phyloP scores from a whole-genome alignment of 1,140 invertebrate species.

The Ostrea denselamellosa region DNA sequence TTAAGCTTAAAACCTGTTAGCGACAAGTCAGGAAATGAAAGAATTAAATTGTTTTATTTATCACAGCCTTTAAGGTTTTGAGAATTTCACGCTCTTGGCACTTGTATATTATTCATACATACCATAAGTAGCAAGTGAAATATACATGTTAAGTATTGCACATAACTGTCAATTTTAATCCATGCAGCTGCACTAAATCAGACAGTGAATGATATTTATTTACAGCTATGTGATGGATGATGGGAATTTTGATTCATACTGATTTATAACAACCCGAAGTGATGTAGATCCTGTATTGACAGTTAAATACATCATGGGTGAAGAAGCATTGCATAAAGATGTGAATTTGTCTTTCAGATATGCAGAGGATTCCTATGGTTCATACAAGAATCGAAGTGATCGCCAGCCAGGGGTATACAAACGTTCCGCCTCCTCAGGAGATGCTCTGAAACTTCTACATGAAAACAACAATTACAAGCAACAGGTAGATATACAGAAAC shows the following conservation, averaged over 20 bases:
- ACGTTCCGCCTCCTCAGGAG: slow-evolving; percentile 65
- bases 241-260: slow-evolving; percentile 10
- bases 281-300: neutral
- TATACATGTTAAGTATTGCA: neutral
- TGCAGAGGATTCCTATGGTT: slow-evolving; percentile 72
- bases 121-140: neutral
- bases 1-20: too few relatives aligned
- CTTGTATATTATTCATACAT: neutral
- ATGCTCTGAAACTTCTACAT: slow-evolving; percentile 52
- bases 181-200: slow-evolving; percentile 30
- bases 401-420: slow-evolving; percentile 68
- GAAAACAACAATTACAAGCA: slow-evolving; percentile 54
- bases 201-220: slow-evolving; percentile 17
- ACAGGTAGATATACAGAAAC: slow-evolving; percentile 56
- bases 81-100: neutral
- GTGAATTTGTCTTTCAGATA: slow-evolving; percentile 63
- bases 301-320: neutral
- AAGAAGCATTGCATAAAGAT: neutral
- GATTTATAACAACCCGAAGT: neutral
- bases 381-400: slow-evolving; percentile 63
- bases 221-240: slow-evolving; percentile 25
- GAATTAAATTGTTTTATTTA: neutral
- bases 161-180: slow-evolving; percentile 30
- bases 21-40: too few relatives aligned
- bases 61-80: neutral